Percentiles rank a stretch among this genome's conserved stretches.
phyloP scores from a whole-genome alignment of 2,888 invertebrate species.

The Miltochrista miniata region DNA sequence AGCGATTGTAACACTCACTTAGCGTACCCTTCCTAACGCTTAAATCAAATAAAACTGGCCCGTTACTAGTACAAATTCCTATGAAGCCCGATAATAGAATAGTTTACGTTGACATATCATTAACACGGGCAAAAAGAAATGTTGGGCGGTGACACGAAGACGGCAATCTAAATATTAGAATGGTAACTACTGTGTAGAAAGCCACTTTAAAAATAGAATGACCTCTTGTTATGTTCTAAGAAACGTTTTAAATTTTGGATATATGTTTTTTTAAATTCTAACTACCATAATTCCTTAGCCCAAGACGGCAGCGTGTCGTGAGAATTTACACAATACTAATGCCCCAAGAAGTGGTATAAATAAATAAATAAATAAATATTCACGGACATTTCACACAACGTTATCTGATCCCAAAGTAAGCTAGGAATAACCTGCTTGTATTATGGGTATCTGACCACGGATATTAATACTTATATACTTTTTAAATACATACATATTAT shows the following conservation, averaged over 20 bases:
- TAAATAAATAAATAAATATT: too few relatives aligned
- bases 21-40: constrained; percentile 25
- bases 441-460: too few relatives aligned
- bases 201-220: background rate
- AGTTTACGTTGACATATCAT: constrained; percentile 21
- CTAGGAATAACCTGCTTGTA: too few relatives aligned
- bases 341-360: too few relatives aligned
- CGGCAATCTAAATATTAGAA: constrained; percentile 17
- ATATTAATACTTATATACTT: too few relatives aligned
- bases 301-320: too few relatives aligned
- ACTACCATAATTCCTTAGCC: too few relatives aligned
- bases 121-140: constrained; percentile 21
- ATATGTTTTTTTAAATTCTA: too few relatives aligned
- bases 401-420: too few relatives aligned
- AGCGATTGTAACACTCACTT: constrained; percentile 14
- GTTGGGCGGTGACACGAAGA: constrained; percentile 7
- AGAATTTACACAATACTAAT: too few relatives aligned
- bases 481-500: too few relatives aligned
- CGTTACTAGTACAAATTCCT: constrained; percentile 19
- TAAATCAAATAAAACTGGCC: constrained; percentile 21
- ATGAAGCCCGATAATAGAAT: constrained; percentile 19
- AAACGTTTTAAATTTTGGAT: background rate
- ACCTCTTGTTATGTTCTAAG: constrained; percentile 6
- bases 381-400: too few relatives aligned
- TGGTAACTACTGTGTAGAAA: constrained; percentile 1